Conservation (phyloP, 2,113 vertebrate species). For the Glareola pratincola region DNA sequence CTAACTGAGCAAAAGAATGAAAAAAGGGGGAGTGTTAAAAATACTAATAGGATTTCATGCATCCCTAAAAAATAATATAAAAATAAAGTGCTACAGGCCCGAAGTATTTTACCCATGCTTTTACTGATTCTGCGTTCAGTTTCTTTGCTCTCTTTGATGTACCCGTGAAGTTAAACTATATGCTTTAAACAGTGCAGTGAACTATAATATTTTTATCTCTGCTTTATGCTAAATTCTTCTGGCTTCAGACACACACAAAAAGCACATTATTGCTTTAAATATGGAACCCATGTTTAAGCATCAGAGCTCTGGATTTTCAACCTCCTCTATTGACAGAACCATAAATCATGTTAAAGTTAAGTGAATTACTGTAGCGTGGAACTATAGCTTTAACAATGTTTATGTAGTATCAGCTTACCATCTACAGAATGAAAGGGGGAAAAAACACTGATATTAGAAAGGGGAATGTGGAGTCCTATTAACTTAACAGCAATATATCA, state of each 20-base stretch:
- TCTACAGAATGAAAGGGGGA: slow-evolving; percentile 69
- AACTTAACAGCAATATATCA: slow-evolving; percentile 69
- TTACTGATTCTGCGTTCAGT: background rate
- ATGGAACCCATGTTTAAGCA: slow-evolving; percentile 74
- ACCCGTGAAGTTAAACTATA: slow-evolving; percentile 18
- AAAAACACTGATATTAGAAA: slow-evolving; percentile 61
- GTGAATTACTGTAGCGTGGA: slow-evolving; percentile 90
- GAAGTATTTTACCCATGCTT: slow-evolving; percentile 5
- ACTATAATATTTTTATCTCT: slow-evolving; percentile 64
- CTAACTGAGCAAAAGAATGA: slow-evolving; percentile 36
- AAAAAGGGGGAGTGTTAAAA: slow-evolving; percentile 8
- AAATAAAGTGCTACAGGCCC: slow-evolving; percentile 28
- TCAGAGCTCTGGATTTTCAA: slow-evolving; percentile 74
- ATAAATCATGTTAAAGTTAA: slow-evolving; percentile 93
- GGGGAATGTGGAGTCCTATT: slow-evolving; percentile 68
- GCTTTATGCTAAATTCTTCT: slow-evolving; percentile 50
- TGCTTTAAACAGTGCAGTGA: slow-evolving; percentile 52
- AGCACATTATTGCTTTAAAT: slow-evolving; percentile 82
- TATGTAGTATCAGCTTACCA: slow-evolving; percentile 84
- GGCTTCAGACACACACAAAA: slow-evolving; percentile 40
- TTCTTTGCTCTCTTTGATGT: slow-evolving; percentile 44
- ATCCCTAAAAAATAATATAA: slow-evolving; percentile 60
- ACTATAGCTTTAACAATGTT: slow-evolving; percentile 86
- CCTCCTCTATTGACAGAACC: slow-evolving; percentile 88
- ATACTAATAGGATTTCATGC: slow-evolving; percentile 61